phyloP scores from a whole-genome alignment of 2,797 vertebrate species.

The Diglossa cyanea region DNA sequence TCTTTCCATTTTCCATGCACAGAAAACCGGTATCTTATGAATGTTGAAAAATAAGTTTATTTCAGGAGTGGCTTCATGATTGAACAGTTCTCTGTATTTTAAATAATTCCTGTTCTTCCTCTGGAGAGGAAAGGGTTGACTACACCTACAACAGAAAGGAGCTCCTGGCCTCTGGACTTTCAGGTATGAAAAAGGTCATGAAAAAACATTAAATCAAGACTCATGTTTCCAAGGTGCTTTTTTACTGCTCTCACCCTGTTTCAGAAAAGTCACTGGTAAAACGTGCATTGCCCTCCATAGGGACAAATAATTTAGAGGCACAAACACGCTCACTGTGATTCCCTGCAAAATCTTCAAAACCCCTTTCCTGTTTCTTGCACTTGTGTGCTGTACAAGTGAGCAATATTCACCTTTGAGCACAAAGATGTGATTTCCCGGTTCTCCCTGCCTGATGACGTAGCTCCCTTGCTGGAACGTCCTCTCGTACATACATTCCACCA shows the following conservation, averaged over 20 bases:
- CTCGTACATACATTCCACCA: conserved; percentile 95
- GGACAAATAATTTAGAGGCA: neutral
- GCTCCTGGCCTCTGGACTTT: neutral
- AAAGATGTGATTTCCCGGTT: conserved; percentile 90
- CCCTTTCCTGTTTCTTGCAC: neutral
- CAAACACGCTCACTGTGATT: neutral
- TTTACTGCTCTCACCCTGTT: neutral
- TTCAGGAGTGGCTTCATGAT: neutral
- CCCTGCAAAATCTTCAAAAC: neutral
- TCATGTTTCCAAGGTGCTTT: neutral
- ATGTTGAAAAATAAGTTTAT: neutral
- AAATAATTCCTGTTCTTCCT: neutral
- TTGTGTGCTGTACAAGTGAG: neutral
- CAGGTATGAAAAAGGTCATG: neutral
- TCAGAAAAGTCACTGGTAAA: neutral
- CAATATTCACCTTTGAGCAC: conserved; percentile 86
- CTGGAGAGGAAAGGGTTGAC: neutral
- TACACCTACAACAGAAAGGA: neutral
- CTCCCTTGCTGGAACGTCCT: conserved; percentile 87
- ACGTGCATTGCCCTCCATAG: neutral
- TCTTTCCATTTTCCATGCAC: neutral
- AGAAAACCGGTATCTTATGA: neutral
- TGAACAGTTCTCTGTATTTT: neutral
- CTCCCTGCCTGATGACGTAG: conserved; percentile 87
- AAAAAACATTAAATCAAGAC: neutral